Evolutionary conservation across 2,888 invertebrate species (phyloP), one percentile per base, ranked within the genome.

Genomic region (Nymphalis urticae): DNA sequence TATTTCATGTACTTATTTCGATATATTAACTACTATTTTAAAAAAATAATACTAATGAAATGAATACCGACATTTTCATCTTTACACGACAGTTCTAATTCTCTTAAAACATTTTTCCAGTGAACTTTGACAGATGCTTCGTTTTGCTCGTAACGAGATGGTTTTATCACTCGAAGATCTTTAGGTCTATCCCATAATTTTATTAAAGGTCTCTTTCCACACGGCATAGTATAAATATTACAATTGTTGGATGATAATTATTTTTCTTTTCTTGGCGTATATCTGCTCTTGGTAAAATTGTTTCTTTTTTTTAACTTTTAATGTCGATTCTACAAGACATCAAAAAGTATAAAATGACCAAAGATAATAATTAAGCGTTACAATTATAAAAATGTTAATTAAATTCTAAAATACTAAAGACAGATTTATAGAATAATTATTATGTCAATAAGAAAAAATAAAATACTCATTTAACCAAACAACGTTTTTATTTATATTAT

Each of bases 81-180:
- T 79, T 89, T 87, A 70, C 90, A 91, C 21, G 85, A 86, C 32
- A 86, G 70, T 74, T 92, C 92, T 76, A 92, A 76, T 59, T 84
- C 83, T n/a, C 74, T 77, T 17, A 88, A 75, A 19, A 90, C 90
- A 70, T 87, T 88, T 67, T 77, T 85, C 92, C 92, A 92, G 70
- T 92, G 92, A 51, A 78, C 75, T 80, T 90, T 92, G 4, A 92
- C 91, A 1, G 88, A 87, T 0, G 82, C 83, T 73, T 90, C 91
- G 61, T 87, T 91, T 72, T 89, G 82, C 72, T 92, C 87, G 68
- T 89, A 91, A 1, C 80, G 84, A 19, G 92, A 92, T 19, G 86
- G 84, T 50, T 79, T 89, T 10, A 90, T 79, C 32, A 82, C 79
- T 62, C 77, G 78, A 48, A 91, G 71, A 0, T 79, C 69, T 73